A percentile compares a stretch with the other conserved stretches of the same genome.
Conservation (phyloP, 2,797 vertebrate species). For the Antennarius maculatus region DNA sequence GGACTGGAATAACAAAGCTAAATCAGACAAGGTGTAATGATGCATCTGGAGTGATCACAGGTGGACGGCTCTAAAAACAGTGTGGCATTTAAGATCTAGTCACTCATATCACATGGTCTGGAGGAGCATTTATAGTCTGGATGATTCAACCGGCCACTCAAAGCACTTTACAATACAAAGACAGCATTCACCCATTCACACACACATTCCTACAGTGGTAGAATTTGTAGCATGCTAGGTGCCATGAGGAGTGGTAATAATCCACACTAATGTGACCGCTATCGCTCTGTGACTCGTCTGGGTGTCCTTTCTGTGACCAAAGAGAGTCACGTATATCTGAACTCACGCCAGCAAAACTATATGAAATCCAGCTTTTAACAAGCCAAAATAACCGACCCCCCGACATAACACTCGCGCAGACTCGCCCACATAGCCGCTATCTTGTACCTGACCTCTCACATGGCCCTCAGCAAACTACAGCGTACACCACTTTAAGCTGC, state of each 20-base stretch:
- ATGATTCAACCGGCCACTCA: too few species aligned
- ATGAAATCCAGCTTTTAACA: slow-evolving; percentile 62
- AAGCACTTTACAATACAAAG: too few species aligned
- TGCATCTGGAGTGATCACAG: too few species aligned
- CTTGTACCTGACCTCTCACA: slow-evolving; percentile 65
- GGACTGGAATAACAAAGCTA: slow-evolving; percentile 36
- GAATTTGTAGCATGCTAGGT: background rate
- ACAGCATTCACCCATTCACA: too few species aligned
- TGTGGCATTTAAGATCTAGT: too few species aligned
- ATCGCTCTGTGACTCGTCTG: too few species aligned
- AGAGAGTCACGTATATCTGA: slow-evolving; percentile 63
- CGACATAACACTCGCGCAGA: slow-evolving; percentile 6
- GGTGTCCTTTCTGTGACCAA: slow-evolving; percentile 22
- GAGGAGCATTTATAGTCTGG: too few species aligned
- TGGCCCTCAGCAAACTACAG: slow-evolving; percentile 63
- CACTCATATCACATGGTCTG: too few species aligned
- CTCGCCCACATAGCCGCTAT: slow-evolving; percentile 34
- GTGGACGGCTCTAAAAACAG: too few species aligned
- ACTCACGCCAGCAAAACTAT: slow-evolving; percentile 55
- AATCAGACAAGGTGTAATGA: slow-evolving; percentile 20
- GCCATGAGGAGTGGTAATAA: too few species aligned
- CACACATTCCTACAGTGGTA: too few species aligned
- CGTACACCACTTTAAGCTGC: slow-evolving; percentile 64
- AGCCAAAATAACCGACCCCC: slow-evolving; percentile 41
- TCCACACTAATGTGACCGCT: too few species aligned